Conservation (phyloP, 2,113 vertebrate species). For the Rhizomys pruinosus region DNA sequence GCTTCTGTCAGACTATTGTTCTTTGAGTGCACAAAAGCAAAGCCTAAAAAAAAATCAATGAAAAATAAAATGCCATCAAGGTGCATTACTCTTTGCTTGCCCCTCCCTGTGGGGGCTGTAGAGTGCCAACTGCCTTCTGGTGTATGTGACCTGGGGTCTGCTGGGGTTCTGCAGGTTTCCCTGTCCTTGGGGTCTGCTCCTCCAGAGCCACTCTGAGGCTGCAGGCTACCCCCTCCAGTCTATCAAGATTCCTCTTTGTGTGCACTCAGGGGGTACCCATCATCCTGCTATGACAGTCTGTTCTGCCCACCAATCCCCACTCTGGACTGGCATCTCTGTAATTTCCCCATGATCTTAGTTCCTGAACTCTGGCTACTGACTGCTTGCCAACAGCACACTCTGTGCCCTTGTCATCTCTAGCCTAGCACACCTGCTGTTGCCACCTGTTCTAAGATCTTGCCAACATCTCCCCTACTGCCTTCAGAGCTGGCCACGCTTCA, state of each 20-base stretch:
- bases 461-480: constrained; percentile 76
- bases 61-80: background rate
- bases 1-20: background rate
- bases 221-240: constrained; percentile 55
- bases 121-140: constrained; percentile 42
- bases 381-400: constrained; percentile 79
- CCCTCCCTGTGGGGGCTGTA: background rate
- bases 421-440: constrained; percentile 80
- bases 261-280: constrained; percentile 60
- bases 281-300: constrained; percentile 75
- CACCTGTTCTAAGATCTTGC: constrained; percentile 77
- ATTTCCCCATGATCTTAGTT: constrained; percentile 54
- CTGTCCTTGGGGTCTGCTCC: constrained; percentile 18
- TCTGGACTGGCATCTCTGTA: background rate
- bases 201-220: constrained; percentile 34
- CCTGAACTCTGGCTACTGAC: constrained; percentile 72
- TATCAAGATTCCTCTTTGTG: constrained; percentile 51
- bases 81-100: constrained; percentile 33
- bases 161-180: background rate
- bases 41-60: background rate
- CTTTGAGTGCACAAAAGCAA: background rate
- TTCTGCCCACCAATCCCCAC: constrained; percentile 48
- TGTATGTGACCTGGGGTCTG: constrained; percentile 18
- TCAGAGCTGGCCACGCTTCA: constrained; percentile 54
- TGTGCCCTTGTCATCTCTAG: constrained; percentile 80